Percentiles rank a stretch among this genome's conserved stretches.
Conservation (phyloP, 1,140 invertebrate genomes). For the Leguminivora glycinivorella region DNA sequence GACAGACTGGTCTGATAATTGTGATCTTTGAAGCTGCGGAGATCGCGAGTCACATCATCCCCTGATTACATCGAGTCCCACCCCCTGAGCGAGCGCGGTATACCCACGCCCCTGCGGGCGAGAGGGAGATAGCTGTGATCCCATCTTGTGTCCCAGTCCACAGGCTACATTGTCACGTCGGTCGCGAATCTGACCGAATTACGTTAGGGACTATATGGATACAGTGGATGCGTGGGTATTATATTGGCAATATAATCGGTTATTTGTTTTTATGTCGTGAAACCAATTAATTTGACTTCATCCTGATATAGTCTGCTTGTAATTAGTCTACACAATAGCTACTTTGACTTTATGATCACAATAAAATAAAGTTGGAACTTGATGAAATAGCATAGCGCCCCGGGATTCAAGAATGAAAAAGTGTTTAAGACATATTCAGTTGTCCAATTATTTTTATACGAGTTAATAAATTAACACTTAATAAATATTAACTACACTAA, state of each 20-base stretch:
- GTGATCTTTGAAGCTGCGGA: slow-evolving; percentile 77
- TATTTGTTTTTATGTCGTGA: neutral
- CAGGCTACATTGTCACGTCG: slow-evolving; percentile 76
- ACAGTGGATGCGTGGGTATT: slow-evolving; percentile 37
- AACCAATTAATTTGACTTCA: neutral
- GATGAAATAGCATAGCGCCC: too few relatives aligned
- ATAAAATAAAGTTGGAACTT: too few relatives aligned
- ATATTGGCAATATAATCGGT: slow-evolving; percentile 4
- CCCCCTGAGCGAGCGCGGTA: slow-evolving; percentile 62
- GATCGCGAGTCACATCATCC: slow-evolving; percentile 78
- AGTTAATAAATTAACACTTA: too few relatives aligned
- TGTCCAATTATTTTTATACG: too few relatives aligned
- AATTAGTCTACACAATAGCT: slow-evolving; percentile 36
- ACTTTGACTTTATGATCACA: neutral
- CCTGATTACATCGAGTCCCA: slow-evolving; percentile 77
- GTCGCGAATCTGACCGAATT: slow-evolving; percentile 64
- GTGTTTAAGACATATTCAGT: too few relatives aligned
- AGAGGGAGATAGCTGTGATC: slow-evolving; percentile 58
- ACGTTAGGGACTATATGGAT: slow-evolving; percentile 40
- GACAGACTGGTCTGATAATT: slow-evolving; percentile 78
- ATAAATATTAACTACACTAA: slow-evolving; percentile 16
- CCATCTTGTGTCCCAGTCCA: slow-evolving; percentile 75
- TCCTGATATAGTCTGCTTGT: neutral
- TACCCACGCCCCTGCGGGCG: slow-evolving; percentile 35
- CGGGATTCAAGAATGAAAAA: too few relatives aligned